Conservation (phyloP, 2,888 invertebrate species). For the Steinernema carpocapsae region DNA sequence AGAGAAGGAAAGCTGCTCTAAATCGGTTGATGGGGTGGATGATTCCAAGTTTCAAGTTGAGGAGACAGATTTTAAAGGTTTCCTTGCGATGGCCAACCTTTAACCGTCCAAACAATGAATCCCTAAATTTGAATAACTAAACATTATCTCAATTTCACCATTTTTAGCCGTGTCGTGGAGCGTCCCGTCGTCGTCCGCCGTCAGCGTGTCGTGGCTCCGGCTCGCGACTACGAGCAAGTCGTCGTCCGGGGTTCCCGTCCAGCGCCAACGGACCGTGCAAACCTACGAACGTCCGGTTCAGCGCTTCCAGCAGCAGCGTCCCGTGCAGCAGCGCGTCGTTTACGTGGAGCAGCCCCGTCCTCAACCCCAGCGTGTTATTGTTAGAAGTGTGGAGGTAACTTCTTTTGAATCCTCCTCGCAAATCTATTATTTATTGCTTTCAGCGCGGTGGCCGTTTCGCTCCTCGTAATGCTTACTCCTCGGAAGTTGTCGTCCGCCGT, state of each 20-base stretch:
- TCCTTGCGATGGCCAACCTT: too few relatives aligned
- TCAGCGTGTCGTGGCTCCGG: constrained; percentile 1
- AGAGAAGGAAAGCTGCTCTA: too few relatives aligned
- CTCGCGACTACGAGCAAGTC: not conserved
- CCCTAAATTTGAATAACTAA: too few relatives aligned
- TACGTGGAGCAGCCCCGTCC: constrained; percentile 20
- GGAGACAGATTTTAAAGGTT: too few relatives aligned
- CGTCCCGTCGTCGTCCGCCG: constrained; percentile 21
- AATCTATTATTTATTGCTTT: not conserved
- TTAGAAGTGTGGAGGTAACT: constrained; percentile 13
- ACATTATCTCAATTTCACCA: not conserved
- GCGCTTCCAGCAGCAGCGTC: constrained; percentile 13
- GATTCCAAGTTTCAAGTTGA: too few relatives aligned
- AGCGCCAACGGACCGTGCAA: not conserved
- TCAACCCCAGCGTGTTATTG: constrained; percentile 23
- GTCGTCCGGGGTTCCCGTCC: constrained; percentile 10
- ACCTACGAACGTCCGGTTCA: not conserved
- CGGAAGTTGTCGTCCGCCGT: constrained; percentile 19
- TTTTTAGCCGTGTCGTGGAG: constrained; percentile 12
- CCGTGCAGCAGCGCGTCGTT: constrained; percentile 9
- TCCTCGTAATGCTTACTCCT: not conserved
- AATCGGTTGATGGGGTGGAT: too few relatives aligned
- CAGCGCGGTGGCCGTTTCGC: constrained; percentile 20
- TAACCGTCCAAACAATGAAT: too few relatives aligned
- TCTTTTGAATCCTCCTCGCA: not conserved